Conservation (phyloP, 1,140 invertebrate species). For the Sitophilus oryzae region DNA sequence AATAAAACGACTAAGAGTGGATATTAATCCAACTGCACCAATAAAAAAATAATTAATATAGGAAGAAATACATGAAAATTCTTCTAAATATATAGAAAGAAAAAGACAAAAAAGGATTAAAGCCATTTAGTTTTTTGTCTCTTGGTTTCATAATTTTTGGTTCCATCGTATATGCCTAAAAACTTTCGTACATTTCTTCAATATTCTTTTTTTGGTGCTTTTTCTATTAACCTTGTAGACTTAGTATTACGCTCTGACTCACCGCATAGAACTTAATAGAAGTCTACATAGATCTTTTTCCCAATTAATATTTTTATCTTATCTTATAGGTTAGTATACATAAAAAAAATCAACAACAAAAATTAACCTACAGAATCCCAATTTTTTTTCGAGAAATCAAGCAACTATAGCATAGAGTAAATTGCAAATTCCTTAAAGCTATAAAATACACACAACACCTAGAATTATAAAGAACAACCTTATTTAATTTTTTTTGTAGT, state of each 20-base stretch:
- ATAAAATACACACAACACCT: constrained; percentile 38
- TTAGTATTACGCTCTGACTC: constrained; percentile 18
- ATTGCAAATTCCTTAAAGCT: background rate
- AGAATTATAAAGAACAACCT: constrained; percentile 43
- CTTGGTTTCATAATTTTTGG: constrained; percentile 19
- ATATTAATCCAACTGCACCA: constrained; percentile 11
- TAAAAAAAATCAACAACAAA: background rate
- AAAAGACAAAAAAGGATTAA: constrained; percentile 12
- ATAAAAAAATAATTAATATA: constrained; percentile 10
- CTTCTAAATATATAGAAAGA: constrained; percentile 9
- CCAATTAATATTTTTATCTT: too few relatives aligned
- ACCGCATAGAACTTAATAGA: constrained; percentile 9
- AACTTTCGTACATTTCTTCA: constrained; percentile 16
- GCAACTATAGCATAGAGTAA: too few relatives aligned
- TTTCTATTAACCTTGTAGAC: too few relatives aligned
- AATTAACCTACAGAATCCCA: constrained; percentile 3
- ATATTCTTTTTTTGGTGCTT: constrained; percentile 11
- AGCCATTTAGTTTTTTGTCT: constrained; percentile 13
- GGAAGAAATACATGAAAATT: constrained; percentile 1
- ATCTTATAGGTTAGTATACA: constrained; percentile 1
- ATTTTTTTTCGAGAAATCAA: constrained; percentile 9
- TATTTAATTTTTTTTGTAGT: constrained; percentile 34
- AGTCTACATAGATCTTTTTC: background rate
- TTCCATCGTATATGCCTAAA: too few relatives aligned
- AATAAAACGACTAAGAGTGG: constrained; percentile 27